Evolutionary conservation across 2,888 invertebrate species (phyloP).

Genomic region (Diplazon laetatorius): DNA sequence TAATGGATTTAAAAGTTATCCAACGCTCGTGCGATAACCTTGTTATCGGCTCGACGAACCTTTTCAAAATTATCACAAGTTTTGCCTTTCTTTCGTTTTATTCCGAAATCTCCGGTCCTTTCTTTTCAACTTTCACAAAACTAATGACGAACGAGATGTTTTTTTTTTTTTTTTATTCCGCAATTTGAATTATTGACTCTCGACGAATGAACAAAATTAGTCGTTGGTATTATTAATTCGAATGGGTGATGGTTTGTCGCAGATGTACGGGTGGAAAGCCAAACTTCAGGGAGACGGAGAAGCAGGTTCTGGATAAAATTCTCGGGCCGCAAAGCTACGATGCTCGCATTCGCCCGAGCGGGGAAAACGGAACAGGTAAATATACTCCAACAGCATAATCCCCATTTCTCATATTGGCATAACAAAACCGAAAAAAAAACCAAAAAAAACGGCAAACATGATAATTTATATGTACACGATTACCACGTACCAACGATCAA

Average conservation of each 20-base stretch:
- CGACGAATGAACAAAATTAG: no score
- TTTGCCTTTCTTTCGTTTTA: no score
- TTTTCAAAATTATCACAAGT: no score
- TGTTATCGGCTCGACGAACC: neutral
- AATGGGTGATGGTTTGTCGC: conserved; percentile 70
- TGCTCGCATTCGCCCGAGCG: conserved; percentile 95
- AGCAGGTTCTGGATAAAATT: conserved; percentile 96
- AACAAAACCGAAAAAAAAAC: conserved; percentile 22
- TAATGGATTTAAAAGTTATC: conserved; percentile 20
- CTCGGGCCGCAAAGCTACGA: conserved; percentile 95
- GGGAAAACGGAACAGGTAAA: conserved; percentile 97
- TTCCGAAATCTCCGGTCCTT: neutral
- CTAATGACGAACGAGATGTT: no score
- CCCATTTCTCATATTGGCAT: conserved; percentile 30
- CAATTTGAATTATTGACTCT: no score
- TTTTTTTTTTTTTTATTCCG: no score
- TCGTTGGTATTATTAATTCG: neutral
- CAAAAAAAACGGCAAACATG: conserved; percentile 16
- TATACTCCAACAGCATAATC: conserved; percentile 64
- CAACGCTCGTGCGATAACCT: conserved; percentile 6
- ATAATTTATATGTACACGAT: conserved; percentile 21
- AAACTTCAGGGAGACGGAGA: conserved; percentile 97
- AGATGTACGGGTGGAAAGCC: conserved; percentile 92
- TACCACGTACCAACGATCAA: conserved; percentile 31
- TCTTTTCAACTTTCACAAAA: neutral